Evolutionary conservation across 2,113 vertebrate genomes (phyloP).

Genomic region (Marmota monax): DNA sequence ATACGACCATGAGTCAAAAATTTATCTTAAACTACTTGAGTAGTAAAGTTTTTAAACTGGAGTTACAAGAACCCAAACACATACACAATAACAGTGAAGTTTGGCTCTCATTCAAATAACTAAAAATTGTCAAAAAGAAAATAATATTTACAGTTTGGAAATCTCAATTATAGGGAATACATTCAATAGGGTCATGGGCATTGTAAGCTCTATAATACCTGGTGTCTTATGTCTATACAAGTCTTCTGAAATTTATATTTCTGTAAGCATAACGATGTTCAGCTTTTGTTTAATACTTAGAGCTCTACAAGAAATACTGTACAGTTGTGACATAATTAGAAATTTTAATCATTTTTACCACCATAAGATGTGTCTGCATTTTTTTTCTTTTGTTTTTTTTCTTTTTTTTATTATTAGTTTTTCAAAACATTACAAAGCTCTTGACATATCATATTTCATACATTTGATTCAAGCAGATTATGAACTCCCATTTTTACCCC

Average conservation of each 20-base stretch:
- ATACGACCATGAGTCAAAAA: neutral
- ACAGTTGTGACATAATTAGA: neutral
- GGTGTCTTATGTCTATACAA: neutral
- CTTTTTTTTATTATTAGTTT: no score
- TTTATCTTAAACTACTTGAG: conserved; percentile 26
- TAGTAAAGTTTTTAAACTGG: neutral
- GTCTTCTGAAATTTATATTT: neutral
- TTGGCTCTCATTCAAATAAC: neutral
- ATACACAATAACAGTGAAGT: neutral
- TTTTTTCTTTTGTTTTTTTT: no score
- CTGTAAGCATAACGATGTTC: neutral
- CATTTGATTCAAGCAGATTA: no score
- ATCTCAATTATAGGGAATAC: neutral
- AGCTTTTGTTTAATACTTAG: neutral
- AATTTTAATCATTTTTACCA: neutral
- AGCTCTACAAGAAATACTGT: neutral
- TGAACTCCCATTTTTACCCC: no score
- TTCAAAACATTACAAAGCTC: no score
- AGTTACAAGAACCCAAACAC: neutral
- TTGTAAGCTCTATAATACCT: neutral
- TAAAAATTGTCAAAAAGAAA: conserved; percentile 31
- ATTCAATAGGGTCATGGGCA: neutral
- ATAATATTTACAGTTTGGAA: neutral
- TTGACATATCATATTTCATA: no score
- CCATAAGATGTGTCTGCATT: neutral